Evolutionary conservation across 2,113 vertebrate genomes (phyloP), one percentile per base, ranked within the genome.

Genomic region (Ciconia stormi): DNA sequence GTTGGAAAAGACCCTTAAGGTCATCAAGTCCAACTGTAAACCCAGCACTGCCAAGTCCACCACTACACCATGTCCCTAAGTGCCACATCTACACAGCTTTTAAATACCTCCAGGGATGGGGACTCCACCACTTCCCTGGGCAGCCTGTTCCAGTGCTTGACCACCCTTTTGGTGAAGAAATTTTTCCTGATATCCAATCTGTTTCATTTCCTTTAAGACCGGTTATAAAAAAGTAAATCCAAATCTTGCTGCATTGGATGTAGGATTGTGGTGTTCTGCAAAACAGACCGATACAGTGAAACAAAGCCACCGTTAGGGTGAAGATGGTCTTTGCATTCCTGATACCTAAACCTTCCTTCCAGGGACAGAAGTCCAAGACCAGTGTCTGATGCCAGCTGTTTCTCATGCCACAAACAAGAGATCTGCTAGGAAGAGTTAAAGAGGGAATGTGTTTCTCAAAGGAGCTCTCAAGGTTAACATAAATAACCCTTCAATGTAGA

Each of bases 1-100:
- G 53, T 49, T 50, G n/a, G 29, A 69, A 49, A 50, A 47, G 27
- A 49, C 53, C 34, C 4, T 69, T 53, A 11, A 44, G 61, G n/a
- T 42, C 40, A n/a, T 17, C 5, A 1, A 56, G 50, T 56, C 34
- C 26, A 23, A 19, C 32, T 0, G 0, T 22, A 5, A 46, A 18
- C 15, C 26, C 2, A 14, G 6, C 19, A 18, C 11, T 56, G 20
- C 15, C 79, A 82, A 46, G 7, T 4, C 79, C 77, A 34, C 36
- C 29, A 4, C 77, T 44, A 29, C 27, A 2, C 47, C 30, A 3
- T 4, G 30, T 29, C 61, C 47, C 30, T 10, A 13, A 53, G 44
- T 3, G 0, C 8, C 44, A 18, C 34, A 3, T 38, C 74, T 77
- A 23, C 44, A 7, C 1, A 0, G 9, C 56, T 30, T 8, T 13